Evolutionary conservation across 2,797 vertebrate species (phyloP), one percentile per base, ranked within the genome.

Genomic region (Otus scops): DNA sequence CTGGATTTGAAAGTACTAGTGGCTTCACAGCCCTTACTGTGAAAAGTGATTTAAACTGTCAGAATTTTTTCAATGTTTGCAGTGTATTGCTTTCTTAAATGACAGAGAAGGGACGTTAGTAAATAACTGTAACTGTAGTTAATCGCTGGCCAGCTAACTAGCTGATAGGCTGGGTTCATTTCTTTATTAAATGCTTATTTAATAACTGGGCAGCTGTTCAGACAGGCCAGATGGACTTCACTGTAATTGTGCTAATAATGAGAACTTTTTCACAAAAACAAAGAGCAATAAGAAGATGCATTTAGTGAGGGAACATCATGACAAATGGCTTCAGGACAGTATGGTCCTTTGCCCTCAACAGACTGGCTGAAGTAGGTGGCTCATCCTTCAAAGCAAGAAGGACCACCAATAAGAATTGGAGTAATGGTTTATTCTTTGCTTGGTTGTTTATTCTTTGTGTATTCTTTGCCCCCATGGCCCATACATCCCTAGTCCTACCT

Each of bases 1-100:
- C 96, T 98, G 97, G 95, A 95, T 97, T 97, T 98, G 96, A 95
- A 96, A 92, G 97, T 96, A 95, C 95, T 97, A 97, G 95, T 71
- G 88, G 94, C 85, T 98, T 97, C 95, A 87, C 90, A 96, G 96
- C 95, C 96, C 95, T 97, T 92, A 75, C 88, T 95, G 85, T 90
- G 91, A 96, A 91, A 95, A 97, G 94, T 96, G 95, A 96, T 98
- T 98, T 96, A 73, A 97, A 97, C 95, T 96, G 96, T 97, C 97
- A 96, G 80, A 94, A 82, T 97, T 97, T 91, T 89, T 92, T 93
- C 83, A 91, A 23, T 89, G 92, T 96, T 96, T 95, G 78, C 91
- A 94, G 94, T 96, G 91, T 94, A 94, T 97, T 97, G 89, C 96
- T 97, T 95, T 95, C 92, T 90, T 94, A 97, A 97, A 97, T 97